Evolutionary conservation across 2,797 vertebrate genomes (phyloP).

Genomic region (Gadopsis bispinosus): DNA sequence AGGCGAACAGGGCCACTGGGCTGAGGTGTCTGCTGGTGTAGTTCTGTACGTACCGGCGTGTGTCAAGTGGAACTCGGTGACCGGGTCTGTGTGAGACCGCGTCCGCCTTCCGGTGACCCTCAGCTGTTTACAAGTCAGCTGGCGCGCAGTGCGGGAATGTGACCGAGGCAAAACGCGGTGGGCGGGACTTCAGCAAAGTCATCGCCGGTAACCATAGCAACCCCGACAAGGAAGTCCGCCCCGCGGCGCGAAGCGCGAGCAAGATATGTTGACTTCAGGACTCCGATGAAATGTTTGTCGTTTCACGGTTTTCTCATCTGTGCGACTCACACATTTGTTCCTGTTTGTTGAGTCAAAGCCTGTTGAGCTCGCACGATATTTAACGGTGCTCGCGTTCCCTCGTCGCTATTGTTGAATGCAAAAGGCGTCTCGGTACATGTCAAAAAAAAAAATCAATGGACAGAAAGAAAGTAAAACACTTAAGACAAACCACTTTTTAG

Average conservation of each 20-base stretch:
- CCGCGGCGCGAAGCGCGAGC: no score
- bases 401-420: no score
- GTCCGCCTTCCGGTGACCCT: not conserved
- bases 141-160: constrained; percentile 55
- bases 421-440: no score
- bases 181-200: constrained; percentile 57
- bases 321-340: not conserved
- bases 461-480: no score
- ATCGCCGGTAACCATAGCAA: constrained; percentile 57
- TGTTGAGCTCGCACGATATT: not conserved
- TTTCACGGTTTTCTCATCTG: not conserved
- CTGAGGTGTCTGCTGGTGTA: no score
- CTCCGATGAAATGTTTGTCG: not conserved
- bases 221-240: constrained; percentile 59
- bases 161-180: constrained; percentile 7
- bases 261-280: no score
- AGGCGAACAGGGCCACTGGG: no score
- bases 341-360: not conserved
- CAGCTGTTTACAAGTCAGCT: constrained; percentile 16
- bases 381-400: no score
- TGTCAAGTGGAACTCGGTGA: not conserved
- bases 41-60: constrained; percentile 48
- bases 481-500: no score
- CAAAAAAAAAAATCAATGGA: no score
- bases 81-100: rapidly evolving